These are phyloP conservation scores for Tamandua tetradactyla DNA, from an alignment of 2,797 vertebrate species.

Conservation along the genomic window DNA sequence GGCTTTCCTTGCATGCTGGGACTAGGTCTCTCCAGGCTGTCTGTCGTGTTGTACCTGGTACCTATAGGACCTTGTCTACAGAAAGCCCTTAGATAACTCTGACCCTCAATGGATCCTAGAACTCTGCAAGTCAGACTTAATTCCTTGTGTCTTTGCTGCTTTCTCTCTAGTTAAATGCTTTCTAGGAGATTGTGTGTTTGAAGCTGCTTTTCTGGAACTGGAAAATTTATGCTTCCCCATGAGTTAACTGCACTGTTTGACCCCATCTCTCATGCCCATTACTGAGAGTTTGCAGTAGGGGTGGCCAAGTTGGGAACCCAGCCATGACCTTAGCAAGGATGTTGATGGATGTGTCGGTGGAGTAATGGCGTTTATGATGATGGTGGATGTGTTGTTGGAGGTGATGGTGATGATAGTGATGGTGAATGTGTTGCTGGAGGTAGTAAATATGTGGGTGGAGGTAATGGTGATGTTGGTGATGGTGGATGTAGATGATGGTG, in stretches of 20 bases:
- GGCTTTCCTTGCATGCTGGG: fast-evolving
- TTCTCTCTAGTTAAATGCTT: not conserved
- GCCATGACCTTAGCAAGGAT: no score
- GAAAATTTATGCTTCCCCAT: fast-evolving
- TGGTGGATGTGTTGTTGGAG: not conserved
- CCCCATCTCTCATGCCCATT: fast-evolving
- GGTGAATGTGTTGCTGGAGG: not conserved
- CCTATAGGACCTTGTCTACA: not conserved
- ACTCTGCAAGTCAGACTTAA: not conserved
- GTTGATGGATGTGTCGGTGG: no score
- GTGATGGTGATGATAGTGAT: fast-evolving
- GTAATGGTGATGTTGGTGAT: not conserved
- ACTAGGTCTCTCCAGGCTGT: not conserved
- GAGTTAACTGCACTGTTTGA: fast-evolving
- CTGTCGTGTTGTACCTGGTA: not conserved
- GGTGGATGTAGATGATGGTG: not conserved
- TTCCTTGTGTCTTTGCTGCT: fast-evolving
- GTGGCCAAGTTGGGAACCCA: no score
- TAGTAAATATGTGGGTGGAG: not conserved
- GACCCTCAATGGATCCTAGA: fast-evolving
- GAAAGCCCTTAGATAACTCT: no score
- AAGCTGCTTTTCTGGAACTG: not conserved
- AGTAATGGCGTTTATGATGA: fast-evolving
- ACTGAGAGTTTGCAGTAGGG: no score
- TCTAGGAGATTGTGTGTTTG: not conserved